A percentile compares a stretch with the other conserved stretches of the same genome.
Evolutionary conservation across 1,140 invertebrate genomes (phyloP).

Genomic region (Whitmania pigra): DNA sequence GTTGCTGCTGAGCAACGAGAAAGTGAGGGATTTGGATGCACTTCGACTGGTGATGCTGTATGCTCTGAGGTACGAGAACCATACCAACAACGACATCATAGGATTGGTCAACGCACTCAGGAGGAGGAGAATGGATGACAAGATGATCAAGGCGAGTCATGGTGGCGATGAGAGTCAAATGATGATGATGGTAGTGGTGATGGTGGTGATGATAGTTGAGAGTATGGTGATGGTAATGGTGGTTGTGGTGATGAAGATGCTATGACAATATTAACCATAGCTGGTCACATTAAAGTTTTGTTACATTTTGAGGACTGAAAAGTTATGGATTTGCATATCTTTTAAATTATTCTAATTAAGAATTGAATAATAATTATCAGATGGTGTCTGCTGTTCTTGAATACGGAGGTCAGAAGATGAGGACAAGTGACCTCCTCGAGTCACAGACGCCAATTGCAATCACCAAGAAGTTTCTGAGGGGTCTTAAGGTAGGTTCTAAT

Average conservation of each 20-base stretch:
- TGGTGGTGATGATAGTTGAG: no score
- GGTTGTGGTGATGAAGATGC: no score
- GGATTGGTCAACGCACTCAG: slow-evolving; percentile 60
- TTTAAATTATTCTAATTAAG: neutral
- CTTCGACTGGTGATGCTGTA: slow-evolving; percentile 80
- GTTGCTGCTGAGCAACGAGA: slow-evolving; percentile 55
- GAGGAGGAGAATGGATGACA: slow-evolving; percentile 49
- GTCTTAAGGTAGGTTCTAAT: slow-evolving; percentile 59
- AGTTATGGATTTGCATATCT: no score
- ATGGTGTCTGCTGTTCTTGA: slow-evolving; percentile 60
- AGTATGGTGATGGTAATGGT: no score
- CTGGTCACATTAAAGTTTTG: no score
- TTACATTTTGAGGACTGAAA: no score
- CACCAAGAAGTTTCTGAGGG: slow-evolving; percentile 75
- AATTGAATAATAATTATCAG: slow-evolving; percentile 36
- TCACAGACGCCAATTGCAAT: slow-evolving; percentile 63
- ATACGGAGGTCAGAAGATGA: slow-evolving; percentile 62
- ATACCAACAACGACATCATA: slow-evolving; percentile 62
- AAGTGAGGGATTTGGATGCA: slow-evolving; percentile 65
- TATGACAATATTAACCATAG: no score
- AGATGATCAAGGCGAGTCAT: slow-evolving; percentile 35
- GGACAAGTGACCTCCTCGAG: slow-evolving; percentile 66
- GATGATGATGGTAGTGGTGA: no score
- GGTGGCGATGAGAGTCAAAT: no score
- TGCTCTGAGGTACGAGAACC: slow-evolving; percentile 77